A percentile compares a stretch with the other conserved stretches of the same genome.
phyloP scores from a whole-genome alignment of 2,888 invertebrate genomes.

The Synanthedon formicaeformis region DNA sequence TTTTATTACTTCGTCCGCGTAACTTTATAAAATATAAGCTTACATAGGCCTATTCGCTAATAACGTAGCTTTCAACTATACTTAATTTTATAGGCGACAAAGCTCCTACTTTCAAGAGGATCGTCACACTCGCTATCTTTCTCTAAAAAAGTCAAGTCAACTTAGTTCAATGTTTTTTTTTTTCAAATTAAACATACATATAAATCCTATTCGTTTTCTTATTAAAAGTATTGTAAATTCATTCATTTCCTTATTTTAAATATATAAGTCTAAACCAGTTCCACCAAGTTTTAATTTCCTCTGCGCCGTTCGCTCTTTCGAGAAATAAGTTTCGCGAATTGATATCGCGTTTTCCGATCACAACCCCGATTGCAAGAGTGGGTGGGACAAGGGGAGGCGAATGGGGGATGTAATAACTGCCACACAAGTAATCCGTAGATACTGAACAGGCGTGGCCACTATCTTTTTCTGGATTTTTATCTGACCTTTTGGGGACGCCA shows the following conservation, averaged over 20 bases:
- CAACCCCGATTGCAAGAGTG: slow-evolving; percentile 12
- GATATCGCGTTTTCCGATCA: slow-evolving; percentile 45
- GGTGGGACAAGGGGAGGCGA: neutral
- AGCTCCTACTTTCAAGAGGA: no score
- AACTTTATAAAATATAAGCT: no score
- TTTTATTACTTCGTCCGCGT: no score
- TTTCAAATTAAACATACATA: no score
- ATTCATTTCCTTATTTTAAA: neutral
- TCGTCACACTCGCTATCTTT: no score
- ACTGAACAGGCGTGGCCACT: slow-evolving; percentile 10
- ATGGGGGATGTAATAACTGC: slow-evolving; percentile 32
- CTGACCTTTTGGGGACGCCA: slow-evolving; percentile 21
- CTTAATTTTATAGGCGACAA: no score
- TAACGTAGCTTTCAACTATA: no score
- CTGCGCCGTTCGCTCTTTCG: neutral
- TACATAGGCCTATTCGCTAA: no score
- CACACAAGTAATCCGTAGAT: slow-evolving; percentile 36
- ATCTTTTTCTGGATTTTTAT: slow-evolving; percentile 21
- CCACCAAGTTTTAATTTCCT: neutral
- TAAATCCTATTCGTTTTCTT: no score
- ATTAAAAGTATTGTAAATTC: no score
- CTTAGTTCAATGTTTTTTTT: no score
- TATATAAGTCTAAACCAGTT: neutral
- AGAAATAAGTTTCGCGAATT: slow-evolving; percentile 35
- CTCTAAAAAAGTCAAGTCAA: no score